These are phyloP conservation scores for Synergus gifuensis DNA, from an alignment of 2,888 invertebrate genomes.

Conservation along the genomic window DNA sequence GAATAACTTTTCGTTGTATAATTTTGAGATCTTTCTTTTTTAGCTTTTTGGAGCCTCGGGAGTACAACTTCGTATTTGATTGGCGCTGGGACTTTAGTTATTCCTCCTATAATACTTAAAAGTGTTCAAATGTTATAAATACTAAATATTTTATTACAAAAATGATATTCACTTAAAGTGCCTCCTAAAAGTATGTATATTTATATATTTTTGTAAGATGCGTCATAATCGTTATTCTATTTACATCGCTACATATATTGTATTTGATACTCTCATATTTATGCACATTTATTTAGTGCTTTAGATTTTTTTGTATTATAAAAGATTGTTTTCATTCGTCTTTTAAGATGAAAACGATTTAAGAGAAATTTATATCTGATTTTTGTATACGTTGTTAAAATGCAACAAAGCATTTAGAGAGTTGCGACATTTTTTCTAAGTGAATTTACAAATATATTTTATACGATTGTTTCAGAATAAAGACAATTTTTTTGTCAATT, in stretches of 20 bases:
- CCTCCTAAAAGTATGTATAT: not conserved
- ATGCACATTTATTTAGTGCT: not conserved
- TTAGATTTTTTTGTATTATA: not conserved
- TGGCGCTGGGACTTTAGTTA: constrained; percentile 87
- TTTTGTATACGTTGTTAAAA: not conserved
- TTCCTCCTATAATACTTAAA: constrained; percentile 86
- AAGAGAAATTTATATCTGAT: not conserved
- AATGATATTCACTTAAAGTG: not conserved
- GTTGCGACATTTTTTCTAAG: constrained; percentile 5
- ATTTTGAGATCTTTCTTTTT: constrained; percentile 61
- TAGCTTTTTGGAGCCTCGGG: constrained; percentile 95
- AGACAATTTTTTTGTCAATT: constrained; percentile 8
- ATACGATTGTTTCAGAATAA: not conserved
- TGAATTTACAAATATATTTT: not conserved
- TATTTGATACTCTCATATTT: not conserved
- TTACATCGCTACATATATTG: not conserved
- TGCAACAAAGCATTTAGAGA: not conserved
- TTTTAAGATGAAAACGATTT: not conserved
- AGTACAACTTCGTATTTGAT: constrained; percentile 89
- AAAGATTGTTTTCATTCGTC: not conserved
- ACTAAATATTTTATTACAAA: not conserved
- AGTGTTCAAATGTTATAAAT: constrained; percentile 47
- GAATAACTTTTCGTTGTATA: constrained; percentile 22
- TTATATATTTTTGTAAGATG: not conserved
- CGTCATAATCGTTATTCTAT: not conserved